Base-by-base conservation (phyloP, 2,113 vertebrate species). In the Ursus arctos region DNA sequence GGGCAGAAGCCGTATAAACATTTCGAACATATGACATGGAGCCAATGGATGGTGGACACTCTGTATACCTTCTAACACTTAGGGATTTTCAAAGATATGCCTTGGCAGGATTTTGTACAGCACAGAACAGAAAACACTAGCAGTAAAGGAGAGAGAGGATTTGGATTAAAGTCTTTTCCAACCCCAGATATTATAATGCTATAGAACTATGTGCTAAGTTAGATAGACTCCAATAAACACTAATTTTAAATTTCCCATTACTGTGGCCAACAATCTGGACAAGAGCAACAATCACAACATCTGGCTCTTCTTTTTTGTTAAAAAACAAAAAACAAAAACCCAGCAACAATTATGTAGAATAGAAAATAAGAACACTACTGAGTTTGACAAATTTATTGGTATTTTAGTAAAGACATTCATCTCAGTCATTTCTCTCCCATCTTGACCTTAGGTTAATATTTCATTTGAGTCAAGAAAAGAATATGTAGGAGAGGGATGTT, bases 391-490 rank as follows among this genome's bases (percentile, higher is more conserved):
- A 98, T 98, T 98, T 98, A 98, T 98, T 98, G 97, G 93, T 98
- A 97, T 96, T 98, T 98, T 98, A 98, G 95, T 98, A 98, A 98
- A 98, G 98, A 98, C 98, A 98, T 97, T 98, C 98, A 98, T 98
- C 91, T 98, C 88, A 98, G 97, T 98, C 94, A 7, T 98, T 96
- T 95, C 89, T 97, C 96, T 93, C 98, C 96, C 80, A 92, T 82
- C 97, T 97, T 98, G 97, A 98, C 97, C 76, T 61, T 61, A 84
- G 40, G 74, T 95, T 97, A 98, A 69, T 95, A 94, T 91, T 91
- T 96, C 61, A 74, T 86, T 96, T 95, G 51, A 93, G 95, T 97
- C 97, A 98, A 97, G 26, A 96, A 71, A 98, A 97, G 26, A 96
- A 59, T 93, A 95, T 31, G n/a, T 89, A 95, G 97, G 97, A 98